Conservation (phyloP, 2,888 invertebrate genomes). For the Drosophila tripunctata region DNA sequence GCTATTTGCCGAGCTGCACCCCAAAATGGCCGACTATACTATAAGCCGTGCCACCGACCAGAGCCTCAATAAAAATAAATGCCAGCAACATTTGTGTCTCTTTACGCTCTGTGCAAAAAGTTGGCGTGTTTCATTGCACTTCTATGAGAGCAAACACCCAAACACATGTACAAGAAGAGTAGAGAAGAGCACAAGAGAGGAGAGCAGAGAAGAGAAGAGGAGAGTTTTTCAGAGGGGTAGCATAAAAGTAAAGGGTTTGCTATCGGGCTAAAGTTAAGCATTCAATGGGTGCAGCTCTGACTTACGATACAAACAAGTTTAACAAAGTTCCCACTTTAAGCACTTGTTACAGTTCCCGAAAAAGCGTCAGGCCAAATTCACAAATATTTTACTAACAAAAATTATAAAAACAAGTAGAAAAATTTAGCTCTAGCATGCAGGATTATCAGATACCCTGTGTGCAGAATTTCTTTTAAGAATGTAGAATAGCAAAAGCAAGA, state of each 20-base stretch:
- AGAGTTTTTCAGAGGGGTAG: not conserved
- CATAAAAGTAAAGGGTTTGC: not conserved
- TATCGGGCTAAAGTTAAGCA: conserved; percentile 1
- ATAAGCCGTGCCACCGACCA: not conserved
- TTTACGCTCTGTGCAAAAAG: conserved; percentile 28
- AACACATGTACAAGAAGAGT: conserved; percentile 6
- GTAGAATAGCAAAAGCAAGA: too few relatives aligned
- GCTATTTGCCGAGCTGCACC: conserved; percentile 29
- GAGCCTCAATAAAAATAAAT: conserved; percentile 59
- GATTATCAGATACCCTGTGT: too few relatives aligned
- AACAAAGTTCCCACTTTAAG: conserved; percentile 24
- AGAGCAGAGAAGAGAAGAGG: conserved; percentile 32
- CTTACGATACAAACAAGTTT: conserved; percentile 12
- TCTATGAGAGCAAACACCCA: conserved; percentile 20
- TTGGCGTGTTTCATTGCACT: conserved; percentile 72
- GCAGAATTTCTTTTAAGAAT: too few relatives aligned
- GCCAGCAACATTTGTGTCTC: conserved; percentile 61
- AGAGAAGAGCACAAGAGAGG: conserved; percentile 23
- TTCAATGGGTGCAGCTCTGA: conserved; percentile 35
- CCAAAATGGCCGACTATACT: conserved; percentile 36
- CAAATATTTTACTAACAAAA: not conserved
- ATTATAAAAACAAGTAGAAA: not conserved
- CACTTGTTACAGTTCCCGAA: conserved; percentile 8
- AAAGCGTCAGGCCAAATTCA: not conserved
- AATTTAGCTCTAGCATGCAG: too few relatives aligned